phyloP scores from a whole-genome alignment of 2,113 vertebrate genomes.

The Rhegmatorhina hoffmannsi region DNA sequence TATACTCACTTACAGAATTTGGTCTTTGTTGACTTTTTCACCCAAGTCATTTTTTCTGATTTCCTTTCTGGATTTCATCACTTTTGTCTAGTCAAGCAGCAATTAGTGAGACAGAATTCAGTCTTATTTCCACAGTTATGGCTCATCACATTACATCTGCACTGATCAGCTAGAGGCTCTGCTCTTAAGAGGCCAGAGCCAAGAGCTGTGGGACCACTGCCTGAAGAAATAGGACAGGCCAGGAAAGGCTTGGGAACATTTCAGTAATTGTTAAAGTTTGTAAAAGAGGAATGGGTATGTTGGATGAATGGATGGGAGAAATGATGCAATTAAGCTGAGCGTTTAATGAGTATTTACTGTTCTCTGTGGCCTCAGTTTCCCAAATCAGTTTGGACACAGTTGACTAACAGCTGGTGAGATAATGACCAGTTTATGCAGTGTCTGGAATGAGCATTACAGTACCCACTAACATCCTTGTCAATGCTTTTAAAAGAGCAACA shows the following conservation, averaged over 20 bases:
- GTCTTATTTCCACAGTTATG: neutral
- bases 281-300: neutral
- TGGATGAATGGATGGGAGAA: neutral
- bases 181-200: neutral
- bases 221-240: conserved; percentile 4
- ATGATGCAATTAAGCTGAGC: neutral
- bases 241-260: conserved; percentile 20
- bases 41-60: neutral
- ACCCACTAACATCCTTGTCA: neutral
- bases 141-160: neutral
- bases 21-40: neutral
- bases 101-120: neutral
- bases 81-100: neutral
- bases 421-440: neutral
- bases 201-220: neutral
- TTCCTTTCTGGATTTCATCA: neutral
- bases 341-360: neutral
- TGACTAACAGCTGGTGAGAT: neutral
- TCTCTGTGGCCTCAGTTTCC: neutral
- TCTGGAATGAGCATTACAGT: neutral
- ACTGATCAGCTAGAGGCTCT: neutral
- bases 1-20: neutral
- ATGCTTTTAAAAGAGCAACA: neutral
- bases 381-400: neutral
- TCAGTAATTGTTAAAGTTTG: neutral